Base-by-base conservation (phyloP, 2,888 invertebrate species). In the Luffia ferchaultella region DNA sequence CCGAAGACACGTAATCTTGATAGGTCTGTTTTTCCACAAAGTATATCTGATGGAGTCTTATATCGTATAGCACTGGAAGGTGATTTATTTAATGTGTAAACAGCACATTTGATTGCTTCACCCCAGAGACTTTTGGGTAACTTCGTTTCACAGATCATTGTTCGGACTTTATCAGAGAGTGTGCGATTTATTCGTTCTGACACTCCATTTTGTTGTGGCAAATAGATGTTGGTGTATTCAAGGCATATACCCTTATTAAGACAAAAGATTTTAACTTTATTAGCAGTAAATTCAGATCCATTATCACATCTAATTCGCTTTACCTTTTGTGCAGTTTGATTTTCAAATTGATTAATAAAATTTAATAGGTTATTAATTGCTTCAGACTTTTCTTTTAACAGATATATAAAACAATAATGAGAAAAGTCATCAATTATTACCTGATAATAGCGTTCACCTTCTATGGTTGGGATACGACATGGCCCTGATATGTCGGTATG, bases 181-280 rank as follows among this genome's bases (percentile, higher is more conserved):
- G 53, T 51, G 1, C 51, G 16, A 45, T 54, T 52, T 51, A 52
- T 52, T 46, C 54, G 49, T 18, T 54, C 54, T 18, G 42, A 51
- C 12, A 45, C 43, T 2, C 18, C 20, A 40, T 51, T 51, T 20
- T 48, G 51, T 42, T 48, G 51, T 19, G 51, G 51, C 16, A 45
- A 45, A 18, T 51, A 51, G 5, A n/a, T 3, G 18, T 42, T 20
- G 46, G 44, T 50, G 16, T 30, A 20, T 45, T 50, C 20, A 2
- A 45, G 15, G 9, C 19, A 43, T 9, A 52, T 50, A 16, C 54
- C 52, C 43, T 54, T 18, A 17, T 50, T 20, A 15, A 3, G 17
- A 45, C 45, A 50, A 40, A 45, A 50, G 2, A 42, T 18, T 18
- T 45, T n/a, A 15, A 50, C 19, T 2, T 40, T n/a, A n/a, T 50